Conservation (phyloP, 2,888 invertebrate species). For the Elysia crispata region DNA sequence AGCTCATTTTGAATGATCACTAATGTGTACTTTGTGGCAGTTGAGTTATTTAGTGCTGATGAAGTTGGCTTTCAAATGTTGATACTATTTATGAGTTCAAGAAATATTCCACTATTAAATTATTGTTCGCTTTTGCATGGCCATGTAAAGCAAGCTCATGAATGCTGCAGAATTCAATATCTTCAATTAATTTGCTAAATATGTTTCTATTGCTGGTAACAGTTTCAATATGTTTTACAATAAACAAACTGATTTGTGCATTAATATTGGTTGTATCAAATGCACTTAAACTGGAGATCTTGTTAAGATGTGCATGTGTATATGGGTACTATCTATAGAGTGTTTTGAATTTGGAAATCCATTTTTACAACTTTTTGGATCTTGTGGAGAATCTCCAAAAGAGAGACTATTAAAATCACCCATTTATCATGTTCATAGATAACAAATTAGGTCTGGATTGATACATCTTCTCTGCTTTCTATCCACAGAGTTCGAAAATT, state of each 20-base stretch:
- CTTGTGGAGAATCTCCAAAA: neutral
- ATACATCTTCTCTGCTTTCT: neutral
- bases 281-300: neutral
- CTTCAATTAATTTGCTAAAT: neutral
- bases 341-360: neutral
- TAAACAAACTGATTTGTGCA: neutral
- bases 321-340: neutral
- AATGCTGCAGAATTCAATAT: neutral
- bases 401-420: neutral
- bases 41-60: neutral
- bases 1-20: too few species aligned
- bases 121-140: too few species aligned
- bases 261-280: neutral
- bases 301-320: neutral
- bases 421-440: too few species aligned
- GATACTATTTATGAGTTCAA: too few species aligned
- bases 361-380: neutral
- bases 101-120: too few species aligned
- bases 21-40: neutral
- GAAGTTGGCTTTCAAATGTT: neutral
- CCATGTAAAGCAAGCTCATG: neutral
- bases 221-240: too few species aligned
- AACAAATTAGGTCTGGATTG: neutral
- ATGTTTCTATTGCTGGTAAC: too few species aligned
- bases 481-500: too few species aligned